Conservation (phyloP, 2,797 vertebrate species). For the Varecia variegata region DNA sequence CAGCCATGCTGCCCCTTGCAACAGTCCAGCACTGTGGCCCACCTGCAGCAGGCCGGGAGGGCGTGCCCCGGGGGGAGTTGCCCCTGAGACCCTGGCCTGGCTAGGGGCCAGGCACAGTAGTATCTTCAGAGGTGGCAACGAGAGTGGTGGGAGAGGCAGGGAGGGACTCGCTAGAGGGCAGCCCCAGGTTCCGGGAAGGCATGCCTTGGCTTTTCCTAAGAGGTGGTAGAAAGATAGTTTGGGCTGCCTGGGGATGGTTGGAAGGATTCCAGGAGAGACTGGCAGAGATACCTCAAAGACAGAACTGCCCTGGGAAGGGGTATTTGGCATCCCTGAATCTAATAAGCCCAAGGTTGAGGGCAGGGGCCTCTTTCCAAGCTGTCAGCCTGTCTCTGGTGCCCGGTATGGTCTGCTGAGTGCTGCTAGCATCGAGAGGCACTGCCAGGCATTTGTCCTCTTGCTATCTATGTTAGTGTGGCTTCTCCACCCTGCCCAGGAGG, state of each 20-base stretch:
- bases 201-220: not conserved
- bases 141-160: not conserved
- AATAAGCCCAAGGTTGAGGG: not conserved
- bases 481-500: not conserved
- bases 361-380: too few species aligned
- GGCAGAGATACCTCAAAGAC: not conserved
- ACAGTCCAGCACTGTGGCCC: rapidly evolving
- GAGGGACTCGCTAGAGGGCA: rapidly evolving
- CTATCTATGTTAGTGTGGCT: not conserved
- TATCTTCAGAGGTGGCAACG: not conserved
- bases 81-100: not conserved
- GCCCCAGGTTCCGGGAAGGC: not conserved
- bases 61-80: not conserved
- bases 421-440: not conserved
- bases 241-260: not conserved
- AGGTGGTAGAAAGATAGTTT: not conserved
- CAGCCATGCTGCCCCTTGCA: not conserved
- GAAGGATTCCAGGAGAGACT: not conserved
- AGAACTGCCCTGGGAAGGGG: not conserved
- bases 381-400: rapidly evolving
- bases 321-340: not conserved
- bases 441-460: not conserved
- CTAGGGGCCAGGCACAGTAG: rapidly evolving
- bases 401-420: not conserved
- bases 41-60: not conserved